Base-by-base conservation (phyloP, 1,140 invertebrate genomes). In the Hyphantria cunea region DNA sequence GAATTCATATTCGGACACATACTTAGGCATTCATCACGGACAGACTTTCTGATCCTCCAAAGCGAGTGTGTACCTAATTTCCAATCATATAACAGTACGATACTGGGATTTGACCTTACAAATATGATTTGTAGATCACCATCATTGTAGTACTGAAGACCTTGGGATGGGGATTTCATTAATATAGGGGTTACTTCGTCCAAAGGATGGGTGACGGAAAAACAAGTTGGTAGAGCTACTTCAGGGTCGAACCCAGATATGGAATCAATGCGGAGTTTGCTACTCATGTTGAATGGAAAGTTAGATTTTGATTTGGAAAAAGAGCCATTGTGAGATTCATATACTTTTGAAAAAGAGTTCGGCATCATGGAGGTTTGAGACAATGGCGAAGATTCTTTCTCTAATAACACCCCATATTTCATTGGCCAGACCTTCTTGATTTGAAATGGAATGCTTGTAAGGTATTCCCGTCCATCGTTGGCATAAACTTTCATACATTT, bases 161-260 rank as follows among this genome's bases (percentile, higher is more conserved):
- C 93, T 72, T 93, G 93, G 0, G 85, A 61, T 2, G 88, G 78
- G 1, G 88, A 86, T 76, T 95, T 96, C 37, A 95, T 93, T 6
- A 97, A 91, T 32, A 98, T 93, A 4, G 97, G 97, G 54, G 95
- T 94, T 32, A 98, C 95, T 91, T 98, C 97, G 90, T 98, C 96
- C 32, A 98, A 89, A 0, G 97, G 97, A 93, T 98, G 96, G 14
- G 95, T 92, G 68, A 98, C 88, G 32, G 96, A 97, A 89, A 96
- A 98, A 44, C 96, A 91, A 0, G 94, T 94, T 0, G 95, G 94
- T 71, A 95, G 82, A 1, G 82, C 78, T 49, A 83, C 80, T 42
- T 91, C 89, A 5, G 80, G 74, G 25, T 91, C 88, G 45, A 74
- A 86, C 0, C 74, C 85, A n/a, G 82, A 83, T 7, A 84, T 66